Base-by-base conservation (phyloP, 2,797 vertebrate species). In the Hephaestus fuliginosus region DNA sequence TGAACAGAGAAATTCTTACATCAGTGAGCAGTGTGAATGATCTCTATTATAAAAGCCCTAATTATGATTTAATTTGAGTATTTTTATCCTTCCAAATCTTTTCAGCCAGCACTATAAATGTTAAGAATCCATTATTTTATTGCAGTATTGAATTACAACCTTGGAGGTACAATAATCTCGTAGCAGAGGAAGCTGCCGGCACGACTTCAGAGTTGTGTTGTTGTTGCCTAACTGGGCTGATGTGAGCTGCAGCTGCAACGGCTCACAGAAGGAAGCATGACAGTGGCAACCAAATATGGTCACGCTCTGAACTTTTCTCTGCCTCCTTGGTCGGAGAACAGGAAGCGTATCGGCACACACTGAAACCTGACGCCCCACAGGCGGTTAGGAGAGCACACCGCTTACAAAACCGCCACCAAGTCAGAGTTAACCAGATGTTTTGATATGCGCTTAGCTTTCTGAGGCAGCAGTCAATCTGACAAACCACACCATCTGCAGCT, bases 261-360 rank as follows among this genome's bases (percentile, higher is more conserved):
- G 49, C 80, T 94, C 83, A 66, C 25, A 57, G 72, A 56, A 72
- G 78, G 76, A 80, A 84, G 30, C 30, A 3, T 60, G 82, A 90
- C 80, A 89, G 57, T 28, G 82, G 75, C 58, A 36, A 12, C 91
- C 87, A 89, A 85, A 90, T 93, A 93, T 81, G 91, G 94, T 82
- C 79, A 80, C 67, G 30, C 43, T 63, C 28, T 81, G 56, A 52
- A n/a, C 76, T 62, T 46, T 20, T 56, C 36, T 48, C 69, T 41
- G 8, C 74, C 67, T 56, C 55, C 2, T 33, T 3, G 30, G 62
- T 46, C 28, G 49, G 48, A 22, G 51, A 55, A 41, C 25, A 70
- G 69, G 66, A 72, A 81, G 0, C 30, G 0, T 2, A 46, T 41
- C 7, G 0, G 5, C 30, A 17, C 8, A 1, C 17, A 0, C 46